Evolutionary conservation across 2,888 invertebrate genomes (phyloP), one percentile per base, ranked within the genome.

Genomic region (Dryobota labecula): DNA sequence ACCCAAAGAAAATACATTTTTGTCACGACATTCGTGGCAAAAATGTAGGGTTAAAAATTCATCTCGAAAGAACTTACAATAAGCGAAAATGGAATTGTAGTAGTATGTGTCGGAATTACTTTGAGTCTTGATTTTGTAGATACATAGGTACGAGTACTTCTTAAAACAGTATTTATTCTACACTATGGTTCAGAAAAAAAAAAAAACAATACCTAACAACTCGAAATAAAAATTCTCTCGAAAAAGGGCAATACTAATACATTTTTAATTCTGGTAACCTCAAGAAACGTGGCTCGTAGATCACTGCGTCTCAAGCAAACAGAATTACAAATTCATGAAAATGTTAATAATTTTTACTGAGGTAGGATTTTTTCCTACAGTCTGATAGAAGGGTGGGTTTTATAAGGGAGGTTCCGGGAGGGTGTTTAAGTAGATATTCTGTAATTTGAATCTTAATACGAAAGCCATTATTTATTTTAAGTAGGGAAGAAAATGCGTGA

Each of bases 391-490:
- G 89, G 88, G 86, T 88, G 89, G 86, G 88, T 92, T 92, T 92
- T 94, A 92, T 91, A 89, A 91, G 90, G 91, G 87, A 56, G 86
- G 78, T 81, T 74, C 64, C 73, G 75, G 80, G 76, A 78, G 86
- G 89, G 81, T 85, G 84, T 91, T 91, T 93, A 92, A 92, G 90
- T 86, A 92, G 93, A 93, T 93, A 92, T 89, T 91, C 90, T 88
- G 91, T 92, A 92, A 94, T 94, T 94, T 93, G 92, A 94, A 94
- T 94, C 92, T 92, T 94, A 94, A 94, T 93, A 92, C 90, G 88
- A 85, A 86, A 85, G 88, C 91, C 92, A 94, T 94, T 94, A 93
- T 93, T 94, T 94, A 94, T 93, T 94, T 93, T 92, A 90, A 93
- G 92, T 89, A 87, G 89, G 79, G 70, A 88, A 87, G 87, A 90